phyloP scores from a whole-genome alignment of 2,113 vertebrate genomes.

The Physeter macrocephalus region DNA sequence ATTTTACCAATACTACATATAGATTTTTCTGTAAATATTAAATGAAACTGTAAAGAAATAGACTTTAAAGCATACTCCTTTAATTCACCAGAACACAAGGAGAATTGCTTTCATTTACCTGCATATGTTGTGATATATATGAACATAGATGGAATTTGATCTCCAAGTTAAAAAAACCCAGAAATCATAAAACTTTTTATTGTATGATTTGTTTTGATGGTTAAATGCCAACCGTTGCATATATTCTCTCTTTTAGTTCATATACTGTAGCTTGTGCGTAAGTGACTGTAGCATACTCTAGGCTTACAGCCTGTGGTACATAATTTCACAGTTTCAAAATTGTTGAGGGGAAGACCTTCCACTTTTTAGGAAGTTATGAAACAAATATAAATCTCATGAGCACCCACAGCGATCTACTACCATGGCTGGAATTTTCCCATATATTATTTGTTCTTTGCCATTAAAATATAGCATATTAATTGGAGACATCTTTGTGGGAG shows the following conservation, averaged over 20 bases:
- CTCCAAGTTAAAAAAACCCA: constrained; percentile 69
- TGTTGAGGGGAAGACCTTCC: constrained; percentile 70
- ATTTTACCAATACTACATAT: constrained; percentile 72
- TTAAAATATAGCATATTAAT: constrained; percentile 99
- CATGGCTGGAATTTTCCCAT: constrained; percentile 98
- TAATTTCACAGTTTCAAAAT: constrained; percentile 82
- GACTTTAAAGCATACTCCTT: constrained; percentile 67
- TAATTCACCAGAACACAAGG: constrained; percentile 61
- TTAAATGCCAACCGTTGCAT: constrained; percentile 72
- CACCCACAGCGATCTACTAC: constrained; percentile 99
- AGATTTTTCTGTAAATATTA: constrained; percentile 51
- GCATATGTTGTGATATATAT: constrained; percentile 39
- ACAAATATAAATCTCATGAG: constrained; percentile 83
- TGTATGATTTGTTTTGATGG: constrained; percentile 71
- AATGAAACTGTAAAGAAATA: constrained; percentile 74
- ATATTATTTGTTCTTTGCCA: constrained; percentile 96
- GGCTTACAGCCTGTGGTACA: constrained; percentile 68
- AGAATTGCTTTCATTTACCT: constrained; percentile 68
- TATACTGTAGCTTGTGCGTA: constrained; percentile 69
- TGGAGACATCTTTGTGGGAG: constrained; percentile 98
- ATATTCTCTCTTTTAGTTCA: constrained; percentile 71
- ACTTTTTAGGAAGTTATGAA: not conserved
- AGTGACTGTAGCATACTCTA: constrained; percentile 59
- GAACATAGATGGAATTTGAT: constrained; percentile 70
- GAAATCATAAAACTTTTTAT: constrained; percentile 70